Percentiles rank a stretch among this genome's conserved stretches.
phyloP scores from a whole-genome alignment of 2,113 vertebrate genomes.

The Corythornis vintsioides region DNA sequence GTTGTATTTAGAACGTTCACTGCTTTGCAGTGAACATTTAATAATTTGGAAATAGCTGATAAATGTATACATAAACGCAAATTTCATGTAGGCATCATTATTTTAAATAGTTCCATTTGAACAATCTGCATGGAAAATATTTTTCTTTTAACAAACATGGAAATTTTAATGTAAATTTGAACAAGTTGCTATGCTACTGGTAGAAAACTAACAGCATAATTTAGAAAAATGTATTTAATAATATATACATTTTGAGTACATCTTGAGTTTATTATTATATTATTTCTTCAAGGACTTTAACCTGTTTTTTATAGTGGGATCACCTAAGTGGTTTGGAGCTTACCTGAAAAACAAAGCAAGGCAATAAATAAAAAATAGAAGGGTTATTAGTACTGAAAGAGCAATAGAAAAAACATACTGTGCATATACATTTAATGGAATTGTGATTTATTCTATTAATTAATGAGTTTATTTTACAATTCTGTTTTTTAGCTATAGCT shows the following conservation, averaged over 20 bases:
- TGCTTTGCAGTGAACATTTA: background rate
- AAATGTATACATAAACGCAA: background rate
- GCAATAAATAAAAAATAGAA: background rate
- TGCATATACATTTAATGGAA: background rate
- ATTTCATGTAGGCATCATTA: background rate
- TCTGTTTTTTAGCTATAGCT: background rate
- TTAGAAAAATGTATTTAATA: background rate
- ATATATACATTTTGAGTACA: background rate
- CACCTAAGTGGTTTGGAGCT: background rate
- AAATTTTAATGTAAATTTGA: background rate
- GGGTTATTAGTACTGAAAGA: background rate
- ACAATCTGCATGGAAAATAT: background rate
- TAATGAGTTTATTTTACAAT: background rate
- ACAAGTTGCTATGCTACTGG: background rate
- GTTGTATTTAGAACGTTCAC: background rate
- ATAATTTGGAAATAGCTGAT: background rate
- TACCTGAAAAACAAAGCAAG: background rate
- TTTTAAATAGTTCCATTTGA: background rate
- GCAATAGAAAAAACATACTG: background rate
- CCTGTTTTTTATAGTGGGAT: background rate
- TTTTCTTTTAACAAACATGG: background rate
- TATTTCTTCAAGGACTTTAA: background rate
- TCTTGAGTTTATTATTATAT: background rate
- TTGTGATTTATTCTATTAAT: background rate
- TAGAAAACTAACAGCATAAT: background rate